Evolutionary conservation across 92 coral and sea anemone genomes (phyloP).

Genomic region (Palythoa heliodiscus): DNA sequence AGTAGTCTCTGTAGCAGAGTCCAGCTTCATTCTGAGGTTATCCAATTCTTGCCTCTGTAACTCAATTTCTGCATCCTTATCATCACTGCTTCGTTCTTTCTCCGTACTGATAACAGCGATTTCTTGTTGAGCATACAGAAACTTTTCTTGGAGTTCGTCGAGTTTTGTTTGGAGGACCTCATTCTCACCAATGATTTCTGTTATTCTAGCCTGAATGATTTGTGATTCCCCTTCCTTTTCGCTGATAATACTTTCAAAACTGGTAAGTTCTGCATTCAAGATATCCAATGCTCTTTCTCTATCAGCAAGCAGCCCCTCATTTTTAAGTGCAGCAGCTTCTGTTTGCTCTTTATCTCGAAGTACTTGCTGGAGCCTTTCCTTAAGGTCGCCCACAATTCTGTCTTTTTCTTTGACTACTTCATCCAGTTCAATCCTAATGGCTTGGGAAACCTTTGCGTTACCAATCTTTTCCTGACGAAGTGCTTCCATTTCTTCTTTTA

Average conservation of each 20-base stretch:
- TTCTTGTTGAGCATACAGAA: conserved; percentile 50
- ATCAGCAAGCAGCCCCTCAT: conserved; percentile 62
- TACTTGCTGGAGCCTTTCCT: conserved; percentile 53
- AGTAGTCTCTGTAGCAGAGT: conserved; percentile 24
- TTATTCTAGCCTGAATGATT: conserved; percentile 28
- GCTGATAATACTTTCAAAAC: conserved; percentile 47
- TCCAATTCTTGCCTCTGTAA: conserved; percentile 43
- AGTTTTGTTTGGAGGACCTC: conserved; percentile 20
- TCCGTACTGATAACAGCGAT: conserved; percentile 35
- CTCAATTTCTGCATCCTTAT: conserved; percentile 38
- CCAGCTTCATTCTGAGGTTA: conserved; percentile 30
- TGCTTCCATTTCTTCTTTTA: conserved; percentile 62
- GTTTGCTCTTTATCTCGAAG: conserved; percentile 60
- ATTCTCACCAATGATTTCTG: conserved; percentile 37
- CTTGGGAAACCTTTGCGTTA: conserved; percentile 65
- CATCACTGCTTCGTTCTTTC: conserved; percentile 27
- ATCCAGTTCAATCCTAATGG: conserved; percentile 69
- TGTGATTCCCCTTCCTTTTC: conserved; percentile 41
- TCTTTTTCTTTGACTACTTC: conserved; percentile 70
- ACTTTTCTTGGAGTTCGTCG: conserved; percentile 25
- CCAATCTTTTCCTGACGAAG: conserved; percentile 73
- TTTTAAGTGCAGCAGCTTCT: conserved; percentile 54
- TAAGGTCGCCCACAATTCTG: conserved; percentile 57
- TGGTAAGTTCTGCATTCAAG: conserved; percentile 53
- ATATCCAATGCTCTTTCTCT: conserved; percentile 65